Evolutionary conservation across 1,140 invertebrate species (phyloP).

Genomic region (Pantala flavescens): DNA sequence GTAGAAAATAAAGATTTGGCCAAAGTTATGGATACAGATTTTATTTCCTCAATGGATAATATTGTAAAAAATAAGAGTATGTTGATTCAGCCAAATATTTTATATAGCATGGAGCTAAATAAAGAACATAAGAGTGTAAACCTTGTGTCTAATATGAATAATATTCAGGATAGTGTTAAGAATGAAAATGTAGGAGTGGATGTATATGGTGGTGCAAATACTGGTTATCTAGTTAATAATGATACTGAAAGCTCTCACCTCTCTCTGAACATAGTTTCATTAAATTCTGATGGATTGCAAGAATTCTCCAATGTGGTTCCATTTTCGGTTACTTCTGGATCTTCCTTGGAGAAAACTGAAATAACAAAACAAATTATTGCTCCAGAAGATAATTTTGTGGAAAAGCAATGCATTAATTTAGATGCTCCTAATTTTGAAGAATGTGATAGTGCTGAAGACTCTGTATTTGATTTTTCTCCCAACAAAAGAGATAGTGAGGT

Average conservation of each 20-base stretch:
- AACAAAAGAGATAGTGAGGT: neutral
- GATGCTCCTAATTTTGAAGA: neutral
- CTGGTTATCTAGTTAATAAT: neutral
- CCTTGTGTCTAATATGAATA: neutral
- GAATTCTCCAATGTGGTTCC: too few species aligned
- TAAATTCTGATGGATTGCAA: neutral
- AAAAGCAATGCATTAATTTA: neutral
- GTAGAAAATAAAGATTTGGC: neutral
- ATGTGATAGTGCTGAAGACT: conserved; percentile 18
- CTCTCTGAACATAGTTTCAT: neutral
- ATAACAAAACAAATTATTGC: too few species aligned
- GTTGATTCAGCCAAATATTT: neutral
- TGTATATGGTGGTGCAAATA: neutral
- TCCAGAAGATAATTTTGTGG: neutral
- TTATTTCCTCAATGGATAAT: neutral
- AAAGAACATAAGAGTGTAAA: neutral
- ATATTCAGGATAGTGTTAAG: neutral
- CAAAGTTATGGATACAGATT: neutral
- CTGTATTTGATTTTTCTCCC: conserved; percentile 16
- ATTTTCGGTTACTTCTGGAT: too few species aligned
- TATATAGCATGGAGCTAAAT: neutral
- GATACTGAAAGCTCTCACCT: neutral
- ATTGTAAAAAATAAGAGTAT: neutral
- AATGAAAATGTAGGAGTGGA: neutral
- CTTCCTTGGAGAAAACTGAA: too few species aligned